phyloP scores from a whole-genome alignment of 2,797 vertebrate genomes.

The Kryptolebias ocellatus region DNA sequence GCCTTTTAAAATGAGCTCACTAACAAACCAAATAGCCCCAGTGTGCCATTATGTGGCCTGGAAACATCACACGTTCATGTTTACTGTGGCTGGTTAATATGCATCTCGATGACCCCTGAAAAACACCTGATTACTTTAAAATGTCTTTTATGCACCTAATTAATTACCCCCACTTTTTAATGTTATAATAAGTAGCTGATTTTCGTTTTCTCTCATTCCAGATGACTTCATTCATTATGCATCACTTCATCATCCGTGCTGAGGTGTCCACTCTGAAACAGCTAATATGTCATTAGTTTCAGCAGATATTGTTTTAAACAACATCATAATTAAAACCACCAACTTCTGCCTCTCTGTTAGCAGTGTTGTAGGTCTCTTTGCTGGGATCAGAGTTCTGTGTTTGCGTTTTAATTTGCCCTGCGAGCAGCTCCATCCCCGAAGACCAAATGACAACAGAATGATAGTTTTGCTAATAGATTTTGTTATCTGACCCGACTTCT shows the following conservation, averaged over 20 bases:
- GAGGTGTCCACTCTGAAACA: slow-evolving; percentile 32
- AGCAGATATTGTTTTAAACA: slow-evolving; percentile 40
- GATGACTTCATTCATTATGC: slow-evolving; percentile 44
- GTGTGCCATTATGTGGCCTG: slow-evolving; percentile 62
- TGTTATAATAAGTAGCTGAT: slow-evolving; percentile 38
- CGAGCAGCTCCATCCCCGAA: slow-evolving; percentile 54
- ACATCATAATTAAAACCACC: slow-evolving; percentile 15
- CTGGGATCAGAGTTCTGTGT: slow-evolving; percentile 42
- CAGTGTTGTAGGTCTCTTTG: slow-evolving; percentile 20
- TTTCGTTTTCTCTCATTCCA: slow-evolving; percentile 27
- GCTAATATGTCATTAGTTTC: slow-evolving; percentile 47
- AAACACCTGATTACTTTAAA: slow-evolving; percentile 45
- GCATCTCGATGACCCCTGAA: slow-evolving; percentile 48
- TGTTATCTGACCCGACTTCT: slow-evolving; percentile 77
- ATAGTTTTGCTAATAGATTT: slow-evolving; percentile 80
- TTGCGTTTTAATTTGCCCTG: slow-evolving; percentile 59
- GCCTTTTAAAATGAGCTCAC: slow-evolving; percentile 50
- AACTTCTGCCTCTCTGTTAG: slow-evolving; percentile 15
- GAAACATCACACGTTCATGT: slow-evolving; percentile 37
- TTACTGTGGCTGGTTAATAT: slow-evolving; percentile 51
- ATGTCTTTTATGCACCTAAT: slow-evolving; percentile 42
- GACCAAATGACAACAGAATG: slow-evolving; percentile 75
- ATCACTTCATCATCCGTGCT: slow-evolving; percentile 38
- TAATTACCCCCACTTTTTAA: slow-evolving; percentile 46
- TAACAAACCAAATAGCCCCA: slow-evolving; percentile 51